phyloP scores from a whole-genome alignment of 2,113 vertebrate species.

The Seriola dumerili region DNA sequence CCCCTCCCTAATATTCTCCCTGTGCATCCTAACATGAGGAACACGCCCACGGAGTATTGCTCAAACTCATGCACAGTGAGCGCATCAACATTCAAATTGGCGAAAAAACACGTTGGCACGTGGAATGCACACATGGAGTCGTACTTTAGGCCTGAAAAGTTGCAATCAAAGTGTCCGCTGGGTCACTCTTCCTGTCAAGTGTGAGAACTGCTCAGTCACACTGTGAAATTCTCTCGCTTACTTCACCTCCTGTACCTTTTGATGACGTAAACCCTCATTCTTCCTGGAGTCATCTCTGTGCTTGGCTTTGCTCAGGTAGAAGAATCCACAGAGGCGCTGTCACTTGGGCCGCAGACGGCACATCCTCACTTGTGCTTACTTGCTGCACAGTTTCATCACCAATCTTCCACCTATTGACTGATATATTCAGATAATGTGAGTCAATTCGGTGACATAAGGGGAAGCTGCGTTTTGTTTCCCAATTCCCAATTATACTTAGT shows the following conservation, averaged over 20 bases:
- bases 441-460: background rate
- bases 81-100: slow-evolving; percentile 55
- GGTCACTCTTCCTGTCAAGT: slow-evolving; percentile 16
- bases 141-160: slow-evolving; percentile 9
- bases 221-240: background rate
- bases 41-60: slow-evolving; percentile 55
- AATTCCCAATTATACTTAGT: background rate
- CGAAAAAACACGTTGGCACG: background rate
- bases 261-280: slow-evolving; percentile 2
- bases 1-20: slow-evolving; percentile 14
- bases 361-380: background rate
- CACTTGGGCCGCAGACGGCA: background rate
- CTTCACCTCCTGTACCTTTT: background rate
- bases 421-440: background rate
- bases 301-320: background rate
- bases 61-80: slow-evolving; percentile 25
- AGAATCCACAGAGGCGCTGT: background rate
- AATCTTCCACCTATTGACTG: background rate
- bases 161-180: slow-evolving; percentile 4
- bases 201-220: slow-evolving; percentile 24
- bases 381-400: background rate
- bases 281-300: background rate
- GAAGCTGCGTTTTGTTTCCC: background rate
- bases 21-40: slow-evolving; percentile 59
- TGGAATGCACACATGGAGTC: background rate